Evolutionary conservation across 2,888 invertebrate genomes (phyloP).

Genomic region (Artemia sp.): DNA sequence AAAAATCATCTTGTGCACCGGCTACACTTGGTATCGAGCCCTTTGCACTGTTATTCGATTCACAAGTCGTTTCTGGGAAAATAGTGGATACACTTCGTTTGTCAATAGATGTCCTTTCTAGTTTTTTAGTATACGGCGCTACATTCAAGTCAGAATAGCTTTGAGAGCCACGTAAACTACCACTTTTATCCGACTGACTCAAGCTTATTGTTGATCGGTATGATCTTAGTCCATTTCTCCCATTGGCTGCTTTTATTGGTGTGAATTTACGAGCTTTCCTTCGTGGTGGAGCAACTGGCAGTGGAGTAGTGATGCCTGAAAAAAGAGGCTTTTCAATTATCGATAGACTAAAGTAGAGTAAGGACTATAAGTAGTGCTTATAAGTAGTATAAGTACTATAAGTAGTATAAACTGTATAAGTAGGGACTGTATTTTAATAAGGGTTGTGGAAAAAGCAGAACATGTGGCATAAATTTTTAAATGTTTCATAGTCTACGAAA

Average conservation of each 20-base stretch:
- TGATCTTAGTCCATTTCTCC: not conserved
- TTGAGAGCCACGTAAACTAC: not conserved
- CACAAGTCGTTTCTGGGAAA: not conserved
- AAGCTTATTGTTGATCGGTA: slow-evolving; percentile 1
- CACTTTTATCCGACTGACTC: not conserved
- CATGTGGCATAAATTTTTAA: too few species aligned
- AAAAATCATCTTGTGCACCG: not conserved
- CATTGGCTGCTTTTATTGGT: not conserved
- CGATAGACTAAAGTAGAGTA: too few species aligned
- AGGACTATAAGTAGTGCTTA: too few species aligned
- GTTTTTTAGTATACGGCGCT: not conserved
- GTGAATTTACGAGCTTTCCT: not conserved
- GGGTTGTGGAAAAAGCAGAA: too few species aligned
- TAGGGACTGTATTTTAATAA: too few species aligned
- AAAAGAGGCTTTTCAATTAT: too few species aligned
- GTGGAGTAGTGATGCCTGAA: not conserved
- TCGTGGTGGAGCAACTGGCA: slow-evolving; percentile 1
- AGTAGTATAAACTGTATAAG: too few species aligned
- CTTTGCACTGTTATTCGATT: not conserved
- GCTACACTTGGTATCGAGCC: not conserved
- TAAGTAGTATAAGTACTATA: too few species aligned
- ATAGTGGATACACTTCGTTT: not conserved
- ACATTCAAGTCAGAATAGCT: not conserved
- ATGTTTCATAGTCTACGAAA: too few species aligned
- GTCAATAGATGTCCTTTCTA: not conserved